A percentile compares a stretch with the other conserved stretches of the same genome.
Evolutionary conservation across 2,113 vertebrate species (phyloP).

Genomic region (Zosterops lateralis): DNA sequence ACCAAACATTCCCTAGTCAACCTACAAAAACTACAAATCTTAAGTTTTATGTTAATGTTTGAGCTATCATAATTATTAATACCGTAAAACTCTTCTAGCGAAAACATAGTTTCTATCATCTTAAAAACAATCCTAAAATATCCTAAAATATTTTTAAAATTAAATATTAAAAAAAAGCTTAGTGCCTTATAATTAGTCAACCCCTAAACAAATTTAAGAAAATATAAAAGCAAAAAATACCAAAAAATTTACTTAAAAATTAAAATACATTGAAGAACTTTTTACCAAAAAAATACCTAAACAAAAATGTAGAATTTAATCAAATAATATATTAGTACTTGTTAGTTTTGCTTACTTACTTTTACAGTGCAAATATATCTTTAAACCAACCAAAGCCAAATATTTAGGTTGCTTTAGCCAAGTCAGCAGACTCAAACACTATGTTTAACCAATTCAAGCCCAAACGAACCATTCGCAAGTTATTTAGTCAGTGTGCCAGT

Average conservation of each 20-base stretch:
- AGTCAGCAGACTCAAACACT: neutral
- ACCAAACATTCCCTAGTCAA: neutral
- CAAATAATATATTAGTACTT: neutral
- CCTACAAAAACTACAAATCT: neutral
- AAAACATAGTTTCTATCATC: neutral
- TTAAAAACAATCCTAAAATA: neutral
- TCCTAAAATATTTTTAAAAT: neutral
- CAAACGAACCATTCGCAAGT: neutral
- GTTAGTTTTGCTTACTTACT: neutral
- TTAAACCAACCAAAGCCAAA: neutral
- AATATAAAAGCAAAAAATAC: neutral
- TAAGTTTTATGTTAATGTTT: neutral
- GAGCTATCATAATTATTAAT: neutral
- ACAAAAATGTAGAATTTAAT: neutral
- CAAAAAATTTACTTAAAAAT: neutral
- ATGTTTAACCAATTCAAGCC: neutral
- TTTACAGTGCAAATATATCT: neutral
- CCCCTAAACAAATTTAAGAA: neutral
- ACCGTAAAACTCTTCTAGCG: neutral
- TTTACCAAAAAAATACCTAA: neutral
- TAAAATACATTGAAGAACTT: neutral
- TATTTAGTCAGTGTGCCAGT: neutral
- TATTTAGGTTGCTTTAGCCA: neutral
- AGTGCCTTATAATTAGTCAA: neutral
- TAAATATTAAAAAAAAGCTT: neutral